Base-by-base conservation (phyloP, 2,888 invertebrate species). In the Oscheius sp. region DNA sequence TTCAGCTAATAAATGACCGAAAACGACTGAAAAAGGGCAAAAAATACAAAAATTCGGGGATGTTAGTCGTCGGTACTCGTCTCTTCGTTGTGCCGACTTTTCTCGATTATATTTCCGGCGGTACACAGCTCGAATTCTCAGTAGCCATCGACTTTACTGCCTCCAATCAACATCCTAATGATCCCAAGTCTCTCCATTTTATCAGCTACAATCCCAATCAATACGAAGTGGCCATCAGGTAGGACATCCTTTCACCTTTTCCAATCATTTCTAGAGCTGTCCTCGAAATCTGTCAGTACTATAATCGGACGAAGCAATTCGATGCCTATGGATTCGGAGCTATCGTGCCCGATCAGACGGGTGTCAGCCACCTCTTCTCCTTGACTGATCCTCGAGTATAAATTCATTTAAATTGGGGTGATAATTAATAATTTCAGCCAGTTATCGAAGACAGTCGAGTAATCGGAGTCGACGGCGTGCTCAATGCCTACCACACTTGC, bases 241-340 rank as follows among this genome's bases (percentile, higher is more conserved):
- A 56, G 18, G 66, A 23, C n/a, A 16, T 16, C 41, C 27, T 1
- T 23, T 45, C 5, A 13, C 27, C 25, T 27, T 41, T 18, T 63
- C 9, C 9, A 3, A 9, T 35, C 35, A 35, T 9, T n/a, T n/a
- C n/a, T n/a, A 76, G 81, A 55, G 68, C 86, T 1, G 83, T 84
- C 23, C 75, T 85, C 9, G 83, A 82, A 13, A 86, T 86, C 55
- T 85, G 85, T 45, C 82, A 86, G 58, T 80, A 80, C 64, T 86
- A 86, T 73, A 86, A 86, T 74, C 76, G 77, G 88, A 89, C 43
- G 79, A 92, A 92, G 83, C 78, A 89, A 73, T 91, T 91, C 79
- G 91, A 91, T n/a, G 91, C 90, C 1, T 88, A 90, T 66, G 91
- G 91, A 2, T 91, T 91, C 87, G 91, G 91, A 27, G 91, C 91